Conservation (phyloP, 2,797 vertebrate genomes). For the Coranthus polyacanthus region DNA sequence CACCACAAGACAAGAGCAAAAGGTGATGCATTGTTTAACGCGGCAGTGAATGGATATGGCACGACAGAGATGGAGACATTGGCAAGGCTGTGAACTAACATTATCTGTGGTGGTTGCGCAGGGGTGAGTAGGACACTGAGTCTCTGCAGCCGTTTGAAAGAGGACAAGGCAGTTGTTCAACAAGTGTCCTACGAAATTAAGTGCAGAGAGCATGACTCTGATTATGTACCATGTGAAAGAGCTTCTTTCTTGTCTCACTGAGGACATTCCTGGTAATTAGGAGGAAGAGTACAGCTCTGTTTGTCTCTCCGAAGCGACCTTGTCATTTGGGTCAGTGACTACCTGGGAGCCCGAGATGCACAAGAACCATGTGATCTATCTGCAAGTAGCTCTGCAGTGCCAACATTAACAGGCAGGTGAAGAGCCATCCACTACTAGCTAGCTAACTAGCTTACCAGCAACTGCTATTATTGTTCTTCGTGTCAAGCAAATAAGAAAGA, state of each 20-base stretch:
- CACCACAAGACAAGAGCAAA: slow-evolving; percentile 13
- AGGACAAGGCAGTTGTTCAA: slow-evolving; percentile 82
- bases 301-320: slow-evolving; percentile 71
- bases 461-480: slow-evolving; percentile 16
- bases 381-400: slow-evolving; percentile 20
- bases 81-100: slow-evolving; percentile 58
- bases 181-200: slow-evolving; percentile 80
- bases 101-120: slow-evolving; percentile 44
- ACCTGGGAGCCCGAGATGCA: slow-evolving; percentile 69
- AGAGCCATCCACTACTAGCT: slow-evolving; percentile 4
- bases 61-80: slow-evolving; percentile 40
- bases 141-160: slow-evolving; percentile 61
- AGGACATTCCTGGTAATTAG: slow-evolving; percentile 85
- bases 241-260: slow-evolving; percentile 80
- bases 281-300: slow-evolving; percentile 81
- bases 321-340: slow-evolving; percentile 71
- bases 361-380: slow-evolving; percentile 54
- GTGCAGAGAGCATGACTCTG: slow-evolving; percentile 82
- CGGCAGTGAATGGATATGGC: slow-evolving; percentile 32
- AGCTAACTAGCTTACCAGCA: too few species aligned
- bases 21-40: slow-evolving; percentile 40
- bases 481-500: slow-evolving; percentile 7
- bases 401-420: slow-evolving; percentile 48
- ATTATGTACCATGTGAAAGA: slow-evolving; percentile 85
- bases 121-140: slow-evolving; percentile 52